A percentile compares a stretch with the other conserved stretches of the same genome.
phyloP scores from a whole-genome alignment of 2,113 vertebrate species.

The Herpailurus yagouaroundi region DNA sequence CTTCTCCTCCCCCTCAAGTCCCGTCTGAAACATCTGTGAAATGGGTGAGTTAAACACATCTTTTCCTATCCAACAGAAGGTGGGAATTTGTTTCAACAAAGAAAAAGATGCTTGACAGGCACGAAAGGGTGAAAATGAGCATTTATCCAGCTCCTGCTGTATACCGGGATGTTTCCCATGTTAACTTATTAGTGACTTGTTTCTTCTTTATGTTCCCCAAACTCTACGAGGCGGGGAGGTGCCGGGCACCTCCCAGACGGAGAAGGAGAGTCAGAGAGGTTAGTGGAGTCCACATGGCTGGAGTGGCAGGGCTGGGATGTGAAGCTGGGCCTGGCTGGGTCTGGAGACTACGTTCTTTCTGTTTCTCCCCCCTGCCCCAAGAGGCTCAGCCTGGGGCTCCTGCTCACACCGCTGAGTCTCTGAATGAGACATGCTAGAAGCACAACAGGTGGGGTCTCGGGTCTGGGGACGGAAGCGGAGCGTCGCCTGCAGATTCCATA shows the following conservation, averaged over 20 bases:
- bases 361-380: rapidly evolving
- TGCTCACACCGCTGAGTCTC: background rate
- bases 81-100: background rate
- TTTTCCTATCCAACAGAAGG: background rate
- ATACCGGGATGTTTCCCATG: background rate
- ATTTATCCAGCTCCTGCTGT: background rate
- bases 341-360: background rate
- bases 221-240: rapidly evolving
- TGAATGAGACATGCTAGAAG: rapidly evolving
- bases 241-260: background rate
- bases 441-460: rapidly evolving
- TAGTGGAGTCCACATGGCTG: too few species aligned
- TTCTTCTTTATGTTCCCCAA: background rate
- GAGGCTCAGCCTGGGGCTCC: background rate
- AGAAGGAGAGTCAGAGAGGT: background rate
- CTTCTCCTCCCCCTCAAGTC: background rate
- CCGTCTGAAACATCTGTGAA: background rate
- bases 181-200: background rate
- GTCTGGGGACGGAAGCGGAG: background rate
- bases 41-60: background rate
- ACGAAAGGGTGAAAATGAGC: background rate
- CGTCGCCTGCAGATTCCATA: background rate
- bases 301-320: background rate
- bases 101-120: background rate
- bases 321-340: background rate